Evolutionary conservation across 1,140 invertebrate species (phyloP).

Genomic region (Drosophila miranda): DNA sequence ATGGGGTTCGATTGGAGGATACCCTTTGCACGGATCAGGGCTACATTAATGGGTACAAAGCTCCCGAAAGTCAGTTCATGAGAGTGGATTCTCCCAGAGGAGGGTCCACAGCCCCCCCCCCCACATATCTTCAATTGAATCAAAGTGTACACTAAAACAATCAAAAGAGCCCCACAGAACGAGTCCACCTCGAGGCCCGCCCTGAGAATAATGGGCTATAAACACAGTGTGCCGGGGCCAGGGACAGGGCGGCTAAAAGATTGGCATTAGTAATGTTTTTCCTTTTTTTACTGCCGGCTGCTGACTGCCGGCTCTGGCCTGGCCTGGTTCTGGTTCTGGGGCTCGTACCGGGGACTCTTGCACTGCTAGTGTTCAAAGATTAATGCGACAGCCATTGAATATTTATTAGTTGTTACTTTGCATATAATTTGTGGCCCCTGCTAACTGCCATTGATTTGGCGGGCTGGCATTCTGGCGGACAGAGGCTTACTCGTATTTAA

Average conservation of each 20-base stretch:
- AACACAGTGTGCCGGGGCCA: constrained; percentile 37
- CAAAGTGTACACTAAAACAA: constrained; percentile 32
- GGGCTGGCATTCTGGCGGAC: constrained; percentile 1
- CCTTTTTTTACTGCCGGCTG: constrained; percentile 33
- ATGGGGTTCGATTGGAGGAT: constrained; percentile 44
- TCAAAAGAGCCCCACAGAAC: constrained; percentile 19
- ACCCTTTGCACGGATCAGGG: constrained; percentile 30
- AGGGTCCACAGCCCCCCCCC: background rate
- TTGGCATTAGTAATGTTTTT: constrained; percentile 76
- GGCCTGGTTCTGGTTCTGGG: background rate
- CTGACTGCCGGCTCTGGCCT: constrained; percentile 23
- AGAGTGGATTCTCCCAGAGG: background rate
- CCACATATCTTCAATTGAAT: constrained; percentile 27
- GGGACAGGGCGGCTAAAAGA: constrained; percentile 50
- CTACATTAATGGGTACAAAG: background rate
- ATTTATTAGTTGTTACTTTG: constrained; percentile 80
- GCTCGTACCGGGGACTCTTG: constrained; percentile 16
- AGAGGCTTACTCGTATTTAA: constrained; percentile 47
- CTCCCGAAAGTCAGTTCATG: background rate
- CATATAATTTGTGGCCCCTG: constrained; percentile 73
- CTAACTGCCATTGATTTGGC: constrained; percentile 66
- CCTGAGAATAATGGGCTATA: constrained; percentile 41
- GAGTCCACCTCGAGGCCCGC: constrained; percentile 20
- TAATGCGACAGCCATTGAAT: constrained; percentile 79
- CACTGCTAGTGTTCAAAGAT: constrained; percentile 75